Evolutionary conservation across 2,113 vertebrate genomes (phyloP), one percentile per base, ranked within the genome.

Genomic region (Scolopax mira): DNA sequence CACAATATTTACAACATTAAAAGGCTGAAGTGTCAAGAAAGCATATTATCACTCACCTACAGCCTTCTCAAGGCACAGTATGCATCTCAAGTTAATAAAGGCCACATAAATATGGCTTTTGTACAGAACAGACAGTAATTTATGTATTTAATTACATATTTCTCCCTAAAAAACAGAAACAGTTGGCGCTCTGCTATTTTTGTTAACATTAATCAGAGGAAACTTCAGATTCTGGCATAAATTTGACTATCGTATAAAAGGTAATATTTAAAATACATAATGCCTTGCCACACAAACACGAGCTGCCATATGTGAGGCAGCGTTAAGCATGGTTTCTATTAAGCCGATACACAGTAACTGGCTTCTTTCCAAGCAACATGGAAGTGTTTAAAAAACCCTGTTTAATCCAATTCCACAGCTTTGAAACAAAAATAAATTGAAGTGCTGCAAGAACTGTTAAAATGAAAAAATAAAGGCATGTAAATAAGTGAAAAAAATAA

Each of bases 381-480:
- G 89, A 91, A 91, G 88, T 84, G 85, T 94, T 95, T 90, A 80
- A 95, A 94, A 93, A 94, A 85, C 57, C 78, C 80, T 70, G 71
- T 74, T 79, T 96, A 96, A 96, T 92, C 87, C 89, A 96, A 88
- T 91, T 96, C 89, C 35, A 90, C 46, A 93, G 79, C 74, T 97
- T 97, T 95, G 90, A 94, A 97, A 97, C 79, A 96, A 94, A 95
- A 95, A 94, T 90, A 94, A 97, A 89, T 80, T 79, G 86, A 94
- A 89, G 64, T 71, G 80, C 90, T 91, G n/a, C 74, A 69, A 94
- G 91, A 96, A 96, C 71, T 81, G 91, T 72, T 95, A 94, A 92
- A 89, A 86, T 87, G 88, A 97, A 97, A 88, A 97, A 96, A 93
- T 94, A 96, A 97, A 97, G 83, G 70, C 87, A 89, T 82, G 79